Conservation (phyloP, 2,888 invertebrate species). For the Nymphalis polychloros region DNA sequence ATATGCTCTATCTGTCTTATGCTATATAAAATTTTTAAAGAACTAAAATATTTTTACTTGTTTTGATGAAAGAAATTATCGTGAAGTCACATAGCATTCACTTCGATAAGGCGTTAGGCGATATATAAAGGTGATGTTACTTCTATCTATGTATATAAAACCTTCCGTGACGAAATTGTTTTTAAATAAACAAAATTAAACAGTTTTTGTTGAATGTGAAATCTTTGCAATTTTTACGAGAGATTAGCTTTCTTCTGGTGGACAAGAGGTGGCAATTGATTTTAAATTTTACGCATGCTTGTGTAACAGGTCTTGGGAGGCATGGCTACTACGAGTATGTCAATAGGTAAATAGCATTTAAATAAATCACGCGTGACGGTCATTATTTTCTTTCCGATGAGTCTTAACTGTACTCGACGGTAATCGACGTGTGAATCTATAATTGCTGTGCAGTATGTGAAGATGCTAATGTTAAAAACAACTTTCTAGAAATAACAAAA, state of each 20-base stretch:
- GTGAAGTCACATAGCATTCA: too few relatives aligned
- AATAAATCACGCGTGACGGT: slow-evolving; percentile 66
- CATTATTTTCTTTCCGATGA: slow-evolving; percentile 57
- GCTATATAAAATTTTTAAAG: too few relatives aligned
- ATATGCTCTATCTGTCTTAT: too few relatives aligned
- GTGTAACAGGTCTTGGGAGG: slow-evolving; percentile 44
- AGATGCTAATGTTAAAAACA: slow-evolving; percentile 31
- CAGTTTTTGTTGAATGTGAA: not conserved
- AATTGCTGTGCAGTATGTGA: slow-evolving; percentile 51
- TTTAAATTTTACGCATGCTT: slow-evolving; percentile 22
- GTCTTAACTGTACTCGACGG: slow-evolving; percentile 66
- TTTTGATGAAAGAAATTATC: too few relatives aligned
- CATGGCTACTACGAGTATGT: slow-evolving; percentile 51
- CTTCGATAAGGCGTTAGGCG: too few relatives aligned
- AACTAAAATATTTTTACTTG: too few relatives aligned
- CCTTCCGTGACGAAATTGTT: too few relatives aligned
- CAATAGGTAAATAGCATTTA: slow-evolving; percentile 67
- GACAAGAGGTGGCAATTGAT: slow-evolving; percentile 25
- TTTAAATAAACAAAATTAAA: not conserved
- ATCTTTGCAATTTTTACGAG: not conserved
- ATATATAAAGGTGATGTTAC: too few relatives aligned
- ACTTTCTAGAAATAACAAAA: slow-evolving; percentile 39
- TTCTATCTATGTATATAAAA: too few relatives aligned
- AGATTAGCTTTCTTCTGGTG: slow-evolving; percentile 17
- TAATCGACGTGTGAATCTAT: slow-evolving; percentile 65